Base-by-base conservation (phyloP, 1,140 invertebrate genomes). In the Bradysia coprophila region DNA sequence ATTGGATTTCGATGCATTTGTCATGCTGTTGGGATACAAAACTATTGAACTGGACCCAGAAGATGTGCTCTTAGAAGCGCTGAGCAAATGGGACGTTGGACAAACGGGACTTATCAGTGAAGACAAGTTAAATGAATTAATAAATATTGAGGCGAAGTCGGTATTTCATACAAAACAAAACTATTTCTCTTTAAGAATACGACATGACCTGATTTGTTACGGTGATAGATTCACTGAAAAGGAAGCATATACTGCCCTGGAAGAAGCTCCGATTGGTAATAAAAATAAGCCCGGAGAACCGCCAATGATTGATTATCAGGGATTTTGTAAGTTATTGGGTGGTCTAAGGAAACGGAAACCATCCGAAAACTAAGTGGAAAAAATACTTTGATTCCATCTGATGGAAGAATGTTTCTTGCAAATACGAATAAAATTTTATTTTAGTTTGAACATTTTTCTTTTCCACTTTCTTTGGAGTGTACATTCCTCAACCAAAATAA, bases 21-120 rank as follows among this genome's bases (percentile, higher is more conserved):
- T 74, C 1, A 63, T 66, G 34, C 55, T 75, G 4, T 65, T 75
- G 44, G 71, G 68, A n/a, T 66, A 63, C 40, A 68, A 65, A 41
- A 72, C 68, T 2, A 56, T 70, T 21, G 68, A 72, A 46, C 50
- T 74, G 32, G 73, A 75, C 53, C 65, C 72, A 0, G 72, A 75
- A 50, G 68, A 71, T 42, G 70, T 70, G 5, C 51, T 75, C 9
- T 51, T 69, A 0, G 66, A 66, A 9, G 73, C 72, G 0, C 57
- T 74, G 45, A 68, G 70, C 32, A 68, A 70, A 18, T 75, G 73
- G 73, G 73, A 75, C 45, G 59, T 57, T 5, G 61, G 69, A 21
- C 65, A 66, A 40, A 66, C 65, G 5, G 73, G 72, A 46, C 62
- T 63, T 19, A 73, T 75, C 24, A 61, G 65, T 11, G 68, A 73